Conservation (phyloP, 2,797 vertebrate genomes). For the Rhynchonycteris naso region DNA sequence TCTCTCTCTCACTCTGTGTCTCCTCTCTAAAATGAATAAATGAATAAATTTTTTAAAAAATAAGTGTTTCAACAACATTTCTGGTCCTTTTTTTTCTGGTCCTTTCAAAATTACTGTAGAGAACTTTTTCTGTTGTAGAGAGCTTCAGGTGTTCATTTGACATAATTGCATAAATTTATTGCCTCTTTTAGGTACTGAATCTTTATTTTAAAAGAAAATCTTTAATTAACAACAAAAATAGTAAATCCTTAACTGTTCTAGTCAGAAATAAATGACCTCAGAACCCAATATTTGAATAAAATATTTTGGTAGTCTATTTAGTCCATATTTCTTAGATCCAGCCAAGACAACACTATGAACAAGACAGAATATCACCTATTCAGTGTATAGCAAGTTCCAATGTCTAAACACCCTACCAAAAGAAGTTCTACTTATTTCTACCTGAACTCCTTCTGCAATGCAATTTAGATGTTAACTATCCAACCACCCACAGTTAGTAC, state of each 20-base stretch:
- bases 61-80: neutral
- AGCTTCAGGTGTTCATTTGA: neutral
- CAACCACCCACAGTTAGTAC: neutral
- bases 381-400: neutral
- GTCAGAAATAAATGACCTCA: neutral
- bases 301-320: neutral
- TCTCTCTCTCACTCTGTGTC: too few species aligned
- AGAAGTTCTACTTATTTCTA: neutral
- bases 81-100: neutral
- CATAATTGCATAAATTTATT: neutral
- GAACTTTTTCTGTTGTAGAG: neutral
- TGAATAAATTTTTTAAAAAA: too few species aligned
- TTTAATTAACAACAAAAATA: neutral
- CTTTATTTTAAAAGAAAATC: neutral
- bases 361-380: neutral
- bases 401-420: neutral
- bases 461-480: neutral
- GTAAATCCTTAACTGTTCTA: neutral
- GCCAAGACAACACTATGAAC: neutral
- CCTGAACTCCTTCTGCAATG: neutral
- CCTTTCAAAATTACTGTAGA: neutral
- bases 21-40: too few species aligned
- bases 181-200: neutral
- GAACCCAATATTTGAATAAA: neutral
- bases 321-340: neutral